phyloP scores from a whole-genome alignment of 2,888 invertebrate genomes.

The Girardia tigrina region DNA sequence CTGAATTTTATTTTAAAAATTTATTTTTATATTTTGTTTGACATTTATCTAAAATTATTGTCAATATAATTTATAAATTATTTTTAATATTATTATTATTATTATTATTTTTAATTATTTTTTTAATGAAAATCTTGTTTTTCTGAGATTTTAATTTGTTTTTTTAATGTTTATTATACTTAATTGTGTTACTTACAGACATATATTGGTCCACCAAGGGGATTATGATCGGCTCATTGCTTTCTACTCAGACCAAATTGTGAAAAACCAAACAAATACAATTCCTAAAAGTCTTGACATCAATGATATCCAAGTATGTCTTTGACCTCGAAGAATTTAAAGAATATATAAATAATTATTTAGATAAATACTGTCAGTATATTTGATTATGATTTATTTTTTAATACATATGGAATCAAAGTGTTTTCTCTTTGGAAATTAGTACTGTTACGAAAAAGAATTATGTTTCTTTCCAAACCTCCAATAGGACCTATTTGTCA shows the following conservation, averaged over 20 bases:
- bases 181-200: constrained; percentile 16
- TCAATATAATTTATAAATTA: not conserved
- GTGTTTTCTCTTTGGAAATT: constrained; percentile 51
- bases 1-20: too few relatives aligned
- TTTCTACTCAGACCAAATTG: constrained; percentile 47
- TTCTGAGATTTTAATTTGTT: not conserved
- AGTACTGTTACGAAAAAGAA: constrained; percentile 47
- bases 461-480: constrained; percentile 51
- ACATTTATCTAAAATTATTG: too few relatives aligned
- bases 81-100: not conserved
- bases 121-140: not conserved
- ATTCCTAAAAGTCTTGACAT: not conserved
- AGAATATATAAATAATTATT: not conserved
- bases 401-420: constrained; percentile 49
- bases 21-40: too few relatives aligned
- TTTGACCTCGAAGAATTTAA: not conserved
- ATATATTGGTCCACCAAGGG: constrained; percentile 40
- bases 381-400: constrained; percentile 47
- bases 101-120: not conserved
- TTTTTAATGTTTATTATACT: not conserved
- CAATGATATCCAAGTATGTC: not conserved
- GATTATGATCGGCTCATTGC: constrained; percentile 46
- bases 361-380: not conserved
- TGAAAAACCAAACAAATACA: not conserved
- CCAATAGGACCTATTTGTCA: constrained; percentile 51